phyloP scores from a whole-genome alignment of 1,140 invertebrate species.

The Zaprionus nigranus region DNA sequence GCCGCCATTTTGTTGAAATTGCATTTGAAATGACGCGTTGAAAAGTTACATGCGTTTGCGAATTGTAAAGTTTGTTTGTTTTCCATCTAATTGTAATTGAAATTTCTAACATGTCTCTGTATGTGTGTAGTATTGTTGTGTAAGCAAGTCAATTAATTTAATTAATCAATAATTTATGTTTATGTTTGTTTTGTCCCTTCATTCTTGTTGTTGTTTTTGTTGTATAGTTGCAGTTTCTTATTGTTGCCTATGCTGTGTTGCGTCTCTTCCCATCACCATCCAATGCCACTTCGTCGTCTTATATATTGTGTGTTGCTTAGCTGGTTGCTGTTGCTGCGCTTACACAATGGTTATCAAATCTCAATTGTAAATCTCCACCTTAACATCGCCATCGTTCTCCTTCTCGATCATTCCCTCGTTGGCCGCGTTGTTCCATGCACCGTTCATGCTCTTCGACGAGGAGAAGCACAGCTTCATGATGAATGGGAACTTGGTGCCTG shows the following conservation, averaged over 20 bases:
- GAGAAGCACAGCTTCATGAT: constrained; percentile 98
- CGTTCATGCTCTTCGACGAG: constrained; percentile 91
- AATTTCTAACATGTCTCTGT: constrained; percentile 10
- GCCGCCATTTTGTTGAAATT: constrained; percentile 53
- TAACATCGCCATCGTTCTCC: constrained; percentile 80
- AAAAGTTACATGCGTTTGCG: constrained; percentile 81
- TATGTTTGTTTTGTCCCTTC: constrained; percentile 8
- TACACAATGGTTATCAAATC: constrained; percentile 83
- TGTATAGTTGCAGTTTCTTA: constrained; percentile 9
- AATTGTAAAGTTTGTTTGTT: constrained; percentile 4
- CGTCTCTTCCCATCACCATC: constrained; percentile 18
- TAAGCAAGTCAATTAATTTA: constrained; percentile 21
- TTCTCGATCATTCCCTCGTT: constrained; percentile 84
- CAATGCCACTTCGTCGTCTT: constrained; percentile 19
- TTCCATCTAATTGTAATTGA: constrained; percentile 15
- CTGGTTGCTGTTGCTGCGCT: constrained; percentile 59
- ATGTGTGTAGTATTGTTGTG: constrained; percentile 4
- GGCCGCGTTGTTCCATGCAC: constrained; percentile 83
- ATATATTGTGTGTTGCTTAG: constrained; percentile 54
- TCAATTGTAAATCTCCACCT: constrained; percentile 83
- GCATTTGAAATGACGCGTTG: constrained; percentile 68
- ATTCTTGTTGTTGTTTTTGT: neutral
- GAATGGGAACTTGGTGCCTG: constrained; percentile 98
- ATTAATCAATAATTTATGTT: constrained; percentile 26
- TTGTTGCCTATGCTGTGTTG: constrained; percentile 31